These are phyloP conservation scores for Cyanistes caeruleus DNA, from an alignment of 2,113 vertebrate species.

Conservation along the genomic window DNA sequence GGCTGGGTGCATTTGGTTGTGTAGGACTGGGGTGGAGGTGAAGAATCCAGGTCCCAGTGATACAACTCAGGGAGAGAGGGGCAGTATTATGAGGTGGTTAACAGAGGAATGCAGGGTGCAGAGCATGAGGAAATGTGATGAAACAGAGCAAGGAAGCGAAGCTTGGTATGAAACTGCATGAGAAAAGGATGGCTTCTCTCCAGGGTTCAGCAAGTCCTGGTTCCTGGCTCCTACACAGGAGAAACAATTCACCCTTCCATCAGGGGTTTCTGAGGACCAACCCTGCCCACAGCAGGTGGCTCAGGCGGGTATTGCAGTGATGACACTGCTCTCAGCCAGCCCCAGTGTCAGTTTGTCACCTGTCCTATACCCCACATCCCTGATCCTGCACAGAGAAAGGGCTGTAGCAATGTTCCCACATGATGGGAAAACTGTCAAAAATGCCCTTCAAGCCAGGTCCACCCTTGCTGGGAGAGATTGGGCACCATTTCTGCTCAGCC, in stretches of 20 bases:
- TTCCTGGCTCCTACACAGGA: neutral
- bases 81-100: neutral
- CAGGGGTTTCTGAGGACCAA: neutral
- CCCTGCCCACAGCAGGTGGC: neutral
- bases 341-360: neutral
- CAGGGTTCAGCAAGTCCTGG: neutral
- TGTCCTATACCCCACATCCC: neutral
- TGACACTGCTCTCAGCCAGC: neutral
- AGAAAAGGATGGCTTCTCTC: neutral
- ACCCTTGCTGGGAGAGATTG: rapidly evolving
- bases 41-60: neutral
- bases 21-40: neutral
- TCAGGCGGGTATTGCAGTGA: neutral
- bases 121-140: neutral
- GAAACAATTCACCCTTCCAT: neutral
- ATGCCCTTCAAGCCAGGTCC: neutral
- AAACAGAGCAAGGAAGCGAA: neutral
- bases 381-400: neutral
- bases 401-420: neutral
- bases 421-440: neutral
- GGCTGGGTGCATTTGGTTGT: neutral
- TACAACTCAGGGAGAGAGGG: neutral
- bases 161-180: neutral
- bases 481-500: neutral
- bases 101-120: neutral